Evolutionary conservation across 2,888 invertebrate species (phyloP), one percentile per base, ranked within the genome.

Genomic region (Oligia strigilis): DNA sequence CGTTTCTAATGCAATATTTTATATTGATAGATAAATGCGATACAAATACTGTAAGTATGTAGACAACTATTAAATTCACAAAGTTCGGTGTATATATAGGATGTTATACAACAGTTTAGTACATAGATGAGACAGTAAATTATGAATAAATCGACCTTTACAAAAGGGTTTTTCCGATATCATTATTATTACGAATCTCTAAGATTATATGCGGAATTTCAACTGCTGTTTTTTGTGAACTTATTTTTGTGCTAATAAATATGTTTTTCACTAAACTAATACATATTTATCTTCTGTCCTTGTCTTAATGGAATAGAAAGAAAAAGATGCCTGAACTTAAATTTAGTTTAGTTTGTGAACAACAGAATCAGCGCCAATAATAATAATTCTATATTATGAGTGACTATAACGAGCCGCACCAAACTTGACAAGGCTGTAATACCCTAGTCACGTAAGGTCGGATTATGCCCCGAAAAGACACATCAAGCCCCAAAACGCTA

Each of bases 1-100:
- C 52, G 11, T 69, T 82, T 70, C 23, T 64, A 60, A 80, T 19
- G 70, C n/a, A 60, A 46, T 19, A 55, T 72, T 80, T 55, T 40
- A 58, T 72, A 80, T 49, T 67, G 46, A 65, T 64, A 58, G 4
- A 66, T 79, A 82, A 81, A 84, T 84, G 84, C 65, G 58, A 49
- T 85, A 66, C 8, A 72, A 80, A 85, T 82, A 85, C 81, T 80
- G 36, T 62, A n/a, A 17, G 19, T 40, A 62, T 60, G n/a, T 69
- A 75, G 40, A 72, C 58, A 71, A 55, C 19, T n/a, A 74, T 77
- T n/a, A 14, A 65, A 55, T 76, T 74, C 75, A 72, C 80, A 80
- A 78, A 82, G 77, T 79, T 82, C 66, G 66, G 49, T 72, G 8
- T 78, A 87, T 85, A 72, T 77, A 78, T 77, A 78, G 2, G 55